Evolutionary conservation across 2,113 vertebrate species (phyloP).

Genomic region (Malurus elegans): DNA sequence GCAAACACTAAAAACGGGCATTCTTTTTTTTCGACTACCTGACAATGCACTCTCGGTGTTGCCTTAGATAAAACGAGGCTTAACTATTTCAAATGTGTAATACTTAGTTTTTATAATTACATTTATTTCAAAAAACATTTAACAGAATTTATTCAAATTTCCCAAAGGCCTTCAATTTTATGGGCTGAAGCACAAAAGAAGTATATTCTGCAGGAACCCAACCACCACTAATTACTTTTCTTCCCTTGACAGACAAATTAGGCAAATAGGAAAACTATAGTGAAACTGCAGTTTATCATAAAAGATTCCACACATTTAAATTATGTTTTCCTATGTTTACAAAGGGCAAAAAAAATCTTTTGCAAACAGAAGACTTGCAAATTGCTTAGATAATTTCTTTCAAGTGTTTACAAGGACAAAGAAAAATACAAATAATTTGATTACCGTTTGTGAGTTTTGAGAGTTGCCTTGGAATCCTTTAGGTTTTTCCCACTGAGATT

Average conservation of each 20-base stretch:
- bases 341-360: not conserved
- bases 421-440: not conserved
- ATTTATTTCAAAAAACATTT: not conserved
- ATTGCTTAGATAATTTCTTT: not conserved
- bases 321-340: not conserved
- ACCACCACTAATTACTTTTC: not conserved
- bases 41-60: not conserved
- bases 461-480: slow-evolving; percentile 78
- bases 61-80: not conserved
- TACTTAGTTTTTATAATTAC: not conserved
- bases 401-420: not conserved
- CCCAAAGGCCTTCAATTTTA: not conserved
- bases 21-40: not conserved
- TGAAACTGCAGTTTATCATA: not conserved
- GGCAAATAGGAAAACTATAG: not conserved
- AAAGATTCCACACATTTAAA: not conserved
- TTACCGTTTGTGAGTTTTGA: slow-evolving; percentile 72
- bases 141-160: not conserved
- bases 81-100: not conserved
- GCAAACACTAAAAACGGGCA: not conserved
- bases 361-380: not conserved
- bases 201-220: not conserved
- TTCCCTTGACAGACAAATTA: not conserved
- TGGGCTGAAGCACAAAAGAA: not conserved
- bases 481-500: slow-evolving; percentile 82